Evolutionary conservation across 1,140 invertebrate species (phyloP).

Genomic region (Drosophila nebulosa): DNA sequence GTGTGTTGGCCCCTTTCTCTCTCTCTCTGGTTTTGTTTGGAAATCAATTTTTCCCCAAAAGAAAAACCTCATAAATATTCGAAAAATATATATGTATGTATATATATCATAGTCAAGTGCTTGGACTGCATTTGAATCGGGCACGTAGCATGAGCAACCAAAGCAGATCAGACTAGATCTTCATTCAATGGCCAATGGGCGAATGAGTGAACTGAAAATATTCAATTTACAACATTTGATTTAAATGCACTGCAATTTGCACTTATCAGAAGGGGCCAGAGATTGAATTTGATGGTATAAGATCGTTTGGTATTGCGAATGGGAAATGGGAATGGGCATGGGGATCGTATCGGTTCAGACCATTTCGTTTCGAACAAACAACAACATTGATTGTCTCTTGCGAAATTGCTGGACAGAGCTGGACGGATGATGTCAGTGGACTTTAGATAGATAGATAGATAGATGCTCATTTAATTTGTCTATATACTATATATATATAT

Average conservation of each 20-base stretch:
- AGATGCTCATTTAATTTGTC: neutral
- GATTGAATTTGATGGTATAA: neutral
- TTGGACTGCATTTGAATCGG: neutral
- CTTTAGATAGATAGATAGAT: conserved; percentile 4
- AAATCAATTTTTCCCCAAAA: conserved; percentile 38
- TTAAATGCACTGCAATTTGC: neutral
- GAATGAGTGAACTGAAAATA: no score
- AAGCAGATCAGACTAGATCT: neutral
- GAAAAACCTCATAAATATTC: neutral
- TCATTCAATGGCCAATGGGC: neutral
- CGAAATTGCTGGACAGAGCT: neutral
- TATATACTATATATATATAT: neutral
- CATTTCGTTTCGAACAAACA: conserved; percentile 30
- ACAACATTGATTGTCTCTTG: conserved; percentile 21
- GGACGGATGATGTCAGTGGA: conserved; percentile 29
- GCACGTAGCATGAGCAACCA: neutral
- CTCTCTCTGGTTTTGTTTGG: conserved; percentile 37
- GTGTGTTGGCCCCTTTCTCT: neutral
- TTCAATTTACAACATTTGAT: conserved; percentile 17
- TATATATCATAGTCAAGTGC: neutral
- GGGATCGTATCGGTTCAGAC: neutral
- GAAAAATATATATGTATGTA: neutral
- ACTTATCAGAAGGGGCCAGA: conserved; percentile 5
- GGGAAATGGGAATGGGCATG: neutral
- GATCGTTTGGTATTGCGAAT: neutral